Conservation (phyloP, 1,140 invertebrate species). For the Ganaspis sp. region DNA sequence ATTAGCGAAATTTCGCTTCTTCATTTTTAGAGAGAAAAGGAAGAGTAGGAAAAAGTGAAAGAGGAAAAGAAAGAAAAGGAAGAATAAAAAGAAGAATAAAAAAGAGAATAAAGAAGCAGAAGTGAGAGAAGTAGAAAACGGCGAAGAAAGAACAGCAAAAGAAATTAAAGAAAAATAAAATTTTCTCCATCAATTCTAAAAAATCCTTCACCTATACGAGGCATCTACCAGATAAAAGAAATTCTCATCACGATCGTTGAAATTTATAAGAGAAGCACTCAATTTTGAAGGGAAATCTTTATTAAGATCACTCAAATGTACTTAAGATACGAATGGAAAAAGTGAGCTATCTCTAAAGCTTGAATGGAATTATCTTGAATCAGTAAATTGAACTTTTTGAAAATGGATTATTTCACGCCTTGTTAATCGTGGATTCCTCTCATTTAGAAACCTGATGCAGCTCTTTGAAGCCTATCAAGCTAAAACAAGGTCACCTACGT, state of each 20-base stretch:
- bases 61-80: no score
- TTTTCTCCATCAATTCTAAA: no score
- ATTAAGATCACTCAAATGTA: background rate
- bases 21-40: no score
- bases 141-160: no score
- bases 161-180: no score
- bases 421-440: background rate
- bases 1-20: no score
- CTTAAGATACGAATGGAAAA: background rate
- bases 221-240: no score
- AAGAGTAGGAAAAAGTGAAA: no score
- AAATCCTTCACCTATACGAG: no score
- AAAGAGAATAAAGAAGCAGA: background rate
- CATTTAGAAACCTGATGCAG: background rate
- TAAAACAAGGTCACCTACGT: conserved; percentile 12
- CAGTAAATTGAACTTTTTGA: background rate
- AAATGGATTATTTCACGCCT: background rate
- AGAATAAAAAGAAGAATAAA: background rate
- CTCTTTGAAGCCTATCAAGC: background rate
- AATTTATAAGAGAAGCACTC: background rate
- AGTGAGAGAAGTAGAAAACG: no score
- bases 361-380: background rate
- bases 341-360: background rate
- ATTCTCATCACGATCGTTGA: no score
- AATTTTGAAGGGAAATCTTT: background rate